Percentiles rank a stretch among this genome's conserved stretches.
Evolutionary conservation across 30 jellyfish, hydroid and myxozoan genomes (phyloP).

Genomic region (Phacellophora camtschatica): DNA sequence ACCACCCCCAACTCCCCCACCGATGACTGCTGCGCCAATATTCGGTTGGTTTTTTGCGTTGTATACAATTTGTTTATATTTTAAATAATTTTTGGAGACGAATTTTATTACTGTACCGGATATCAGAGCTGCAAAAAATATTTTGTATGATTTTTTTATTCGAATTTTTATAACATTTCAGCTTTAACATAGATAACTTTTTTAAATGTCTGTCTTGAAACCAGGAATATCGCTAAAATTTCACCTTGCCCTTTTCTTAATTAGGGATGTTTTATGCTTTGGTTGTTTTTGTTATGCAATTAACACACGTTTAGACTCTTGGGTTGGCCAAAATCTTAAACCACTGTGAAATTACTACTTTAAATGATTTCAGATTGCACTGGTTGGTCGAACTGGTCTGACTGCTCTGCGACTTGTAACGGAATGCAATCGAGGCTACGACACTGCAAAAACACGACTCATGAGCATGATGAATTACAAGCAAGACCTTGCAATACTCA

Average conservation of each 20-base stretch:
- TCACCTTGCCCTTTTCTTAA: no score
- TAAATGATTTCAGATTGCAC: constrained; percentile 73
- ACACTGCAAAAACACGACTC: constrained; percentile 89
- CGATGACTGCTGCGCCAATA: constrained; percentile 31
- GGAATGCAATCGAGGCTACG: constrained; percentile 94
- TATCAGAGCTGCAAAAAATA: no score
- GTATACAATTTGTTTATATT: not conserved
- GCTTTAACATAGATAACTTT: no score
- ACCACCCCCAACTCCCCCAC: constrained; percentile 20
- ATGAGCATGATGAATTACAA: constrained; percentile 88
- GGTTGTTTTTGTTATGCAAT: no score
- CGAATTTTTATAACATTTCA: no score
- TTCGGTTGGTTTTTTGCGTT: not conserved
- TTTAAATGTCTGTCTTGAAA: no score
- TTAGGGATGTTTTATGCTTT: no score
- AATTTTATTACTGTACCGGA: no score
- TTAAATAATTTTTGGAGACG: no score
- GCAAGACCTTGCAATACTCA: constrained; percentile 97
- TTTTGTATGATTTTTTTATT: no score
- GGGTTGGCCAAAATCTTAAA: not conserved
- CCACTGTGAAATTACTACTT: not conserved
- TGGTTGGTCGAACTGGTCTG: constrained; percentile 89
- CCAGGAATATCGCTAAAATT: no score
- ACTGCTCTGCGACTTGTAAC: constrained; percentile 96
- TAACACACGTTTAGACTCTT: not conserved